Conservation (phyloP, 2,113 vertebrate genomes). For the Vanacampus margaritifer region DNA sequence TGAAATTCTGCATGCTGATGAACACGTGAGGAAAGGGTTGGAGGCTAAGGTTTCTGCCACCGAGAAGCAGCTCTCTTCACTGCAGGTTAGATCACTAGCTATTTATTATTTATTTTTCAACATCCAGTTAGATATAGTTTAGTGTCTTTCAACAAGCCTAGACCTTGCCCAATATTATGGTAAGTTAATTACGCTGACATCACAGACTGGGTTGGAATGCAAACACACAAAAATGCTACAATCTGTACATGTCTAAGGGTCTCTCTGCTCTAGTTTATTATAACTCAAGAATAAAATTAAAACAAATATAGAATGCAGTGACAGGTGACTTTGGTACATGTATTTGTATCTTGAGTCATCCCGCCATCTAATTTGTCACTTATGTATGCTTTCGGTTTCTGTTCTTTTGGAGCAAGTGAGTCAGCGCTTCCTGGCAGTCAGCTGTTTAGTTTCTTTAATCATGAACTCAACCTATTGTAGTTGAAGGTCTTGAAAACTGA, state of each 20-base stretch:
- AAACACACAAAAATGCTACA: slow-evolving; percentile 43
- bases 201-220: slow-evolving; percentile 41
- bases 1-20: slow-evolving; percentile 78
- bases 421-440: slow-evolving; percentile 25
- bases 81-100: slow-evolving; percentile 74
- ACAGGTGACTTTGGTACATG: not conserved
- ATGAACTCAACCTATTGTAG: slow-evolving; percentile 12
- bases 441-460: slow-evolving; percentile 30
- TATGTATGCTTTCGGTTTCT: slow-evolving; percentile 1
- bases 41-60: slow-evolving; percentile 75
- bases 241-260: slow-evolving; percentile 43
- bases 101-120: not conserved
- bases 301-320: not conserved
- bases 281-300: not conserved
- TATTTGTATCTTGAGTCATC: not conserved
- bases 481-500: slow-evolving; percentile 6
- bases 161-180: slow-evolving; percentile 36
- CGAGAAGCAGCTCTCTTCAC: slow-evolving; percentile 80
- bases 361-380: not conserved
- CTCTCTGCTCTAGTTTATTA: slow-evolving; percentile 6
- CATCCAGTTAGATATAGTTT: not conserved
- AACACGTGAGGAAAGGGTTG: slow-evolving; percentile 81
- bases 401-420: slow-evolving; percentile 28
- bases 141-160: not conserved
- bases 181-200: slow-evolving; percentile 50